Conservation (phyloP, 2,797 vertebrate genomes). For the Malurus splendens region DNA sequence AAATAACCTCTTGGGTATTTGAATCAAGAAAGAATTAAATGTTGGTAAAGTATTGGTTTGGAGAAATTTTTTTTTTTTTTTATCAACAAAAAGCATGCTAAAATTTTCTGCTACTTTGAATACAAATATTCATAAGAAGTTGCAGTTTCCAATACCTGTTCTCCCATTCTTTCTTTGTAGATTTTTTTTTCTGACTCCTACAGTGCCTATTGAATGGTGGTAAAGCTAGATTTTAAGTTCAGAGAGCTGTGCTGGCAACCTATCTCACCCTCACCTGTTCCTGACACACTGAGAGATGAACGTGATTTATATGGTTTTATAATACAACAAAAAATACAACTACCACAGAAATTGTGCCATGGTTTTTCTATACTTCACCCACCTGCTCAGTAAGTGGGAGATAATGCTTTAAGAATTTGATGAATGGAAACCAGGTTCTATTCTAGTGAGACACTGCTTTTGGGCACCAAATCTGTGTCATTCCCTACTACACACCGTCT, state of each 20-base stretch:
- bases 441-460: background rate
- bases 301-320: conserved; percentile 8
- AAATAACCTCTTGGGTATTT: background rate
- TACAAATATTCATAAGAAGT: background rate
- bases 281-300: background rate
- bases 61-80: background rate
- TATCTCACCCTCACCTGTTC: background rate
- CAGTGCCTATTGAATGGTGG: background rate
- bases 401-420: conserved; percentile 25
- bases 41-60: background rate
- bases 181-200: background rate
- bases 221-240: background rate
- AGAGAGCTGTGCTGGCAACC: background rate
- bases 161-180: background rate
- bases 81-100: background rate
- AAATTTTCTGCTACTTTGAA: background rate
- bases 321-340: background rate
- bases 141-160: background rate
- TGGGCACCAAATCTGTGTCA: background rate
- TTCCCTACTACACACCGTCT: background rate
- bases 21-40: background rate
- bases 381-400: background rate
- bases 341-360: background rate
- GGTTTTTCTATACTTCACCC: background rate
- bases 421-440: background rate